These are phyloP conservation scores for Anarhynchus alexandrinus DNA, from an alignment of 2,113 vertebrate genomes.

Conservation along the genomic window DNA sequence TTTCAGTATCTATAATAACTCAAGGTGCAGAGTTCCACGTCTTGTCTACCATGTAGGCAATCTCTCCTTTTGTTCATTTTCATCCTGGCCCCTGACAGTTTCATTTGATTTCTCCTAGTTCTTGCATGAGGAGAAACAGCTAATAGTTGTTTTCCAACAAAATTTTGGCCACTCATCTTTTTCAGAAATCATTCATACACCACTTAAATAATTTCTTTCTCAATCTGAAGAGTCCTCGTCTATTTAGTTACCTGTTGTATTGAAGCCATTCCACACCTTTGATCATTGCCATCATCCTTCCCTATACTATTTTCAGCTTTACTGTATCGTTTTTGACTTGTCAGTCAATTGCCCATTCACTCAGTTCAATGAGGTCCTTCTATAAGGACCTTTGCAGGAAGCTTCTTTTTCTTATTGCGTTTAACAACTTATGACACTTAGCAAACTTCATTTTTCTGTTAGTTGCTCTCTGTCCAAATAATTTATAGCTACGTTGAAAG, in stretches of 20 bases:
- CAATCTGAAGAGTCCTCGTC: background rate
- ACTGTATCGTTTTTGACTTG: background rate
- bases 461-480: background rate
- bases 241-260: background rate
- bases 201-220: background rate
- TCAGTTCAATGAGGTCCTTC: background rate
- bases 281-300: background rate
- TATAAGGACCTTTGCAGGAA: background rate
- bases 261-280: background rate
- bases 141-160: background rate
- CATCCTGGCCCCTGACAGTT: background rate
- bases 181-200: background rate
- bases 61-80: background rate
- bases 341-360: background rate
- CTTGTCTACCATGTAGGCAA: background rate
- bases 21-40: background rate
- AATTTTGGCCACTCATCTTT: background rate
- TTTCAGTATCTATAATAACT: background rate
- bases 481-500: background rate
- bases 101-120: background rate
- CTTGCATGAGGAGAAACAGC: background rate
- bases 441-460: background rate
- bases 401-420: background rate
- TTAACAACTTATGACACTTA: background rate
- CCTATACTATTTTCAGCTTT: background rate